Percentiles rank a stretch among this genome's conserved stretches.
phyloP scores from a whole-genome alignment of 2,113 vertebrate genomes.

The Dasypus novemcinctus region DNA sequence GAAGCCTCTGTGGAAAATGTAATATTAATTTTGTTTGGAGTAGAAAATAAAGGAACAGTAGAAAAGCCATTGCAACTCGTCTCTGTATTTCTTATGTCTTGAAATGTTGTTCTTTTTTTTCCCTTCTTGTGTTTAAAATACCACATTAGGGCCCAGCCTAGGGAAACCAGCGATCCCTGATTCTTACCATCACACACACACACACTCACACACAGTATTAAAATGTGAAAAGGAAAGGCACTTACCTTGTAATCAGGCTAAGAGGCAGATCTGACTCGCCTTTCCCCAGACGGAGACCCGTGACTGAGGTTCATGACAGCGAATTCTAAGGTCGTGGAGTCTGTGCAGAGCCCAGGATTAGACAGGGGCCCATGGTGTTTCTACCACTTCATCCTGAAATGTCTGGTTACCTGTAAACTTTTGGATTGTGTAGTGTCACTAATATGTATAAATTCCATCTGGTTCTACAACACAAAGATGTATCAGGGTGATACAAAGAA shows the following conservation, averaged over 20 bases:
- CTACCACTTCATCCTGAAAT: background rate
- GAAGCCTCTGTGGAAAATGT: background rate
- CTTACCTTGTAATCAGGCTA: background rate
- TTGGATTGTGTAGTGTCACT: background rate
- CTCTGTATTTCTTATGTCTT: background rate
- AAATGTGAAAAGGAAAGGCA: background rate
- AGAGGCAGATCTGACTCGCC: background rate
- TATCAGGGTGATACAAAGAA: background rate
- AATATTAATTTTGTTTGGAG: background rate
- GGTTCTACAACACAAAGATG: background rate
- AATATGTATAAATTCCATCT: background rate
- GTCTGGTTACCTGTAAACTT: background rate
- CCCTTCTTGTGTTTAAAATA: background rate
- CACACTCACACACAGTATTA: background rate
- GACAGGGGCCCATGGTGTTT: background rate
- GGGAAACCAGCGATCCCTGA: background rate
- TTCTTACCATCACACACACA: background rate
- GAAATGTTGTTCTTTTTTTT: background rate
- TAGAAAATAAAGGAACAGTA: background rate
- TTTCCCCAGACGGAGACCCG: background rate
- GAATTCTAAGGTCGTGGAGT: background rate
- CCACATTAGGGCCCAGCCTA: background rate
- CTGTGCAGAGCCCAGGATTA: background rate
- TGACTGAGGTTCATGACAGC: background rate
- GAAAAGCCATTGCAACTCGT: background rate